A percentile compares a stretch with the other conserved stretches of the same genome.
Conservation (phyloP, 2,888 invertebrate species). For the Leucania comma region DNA sequence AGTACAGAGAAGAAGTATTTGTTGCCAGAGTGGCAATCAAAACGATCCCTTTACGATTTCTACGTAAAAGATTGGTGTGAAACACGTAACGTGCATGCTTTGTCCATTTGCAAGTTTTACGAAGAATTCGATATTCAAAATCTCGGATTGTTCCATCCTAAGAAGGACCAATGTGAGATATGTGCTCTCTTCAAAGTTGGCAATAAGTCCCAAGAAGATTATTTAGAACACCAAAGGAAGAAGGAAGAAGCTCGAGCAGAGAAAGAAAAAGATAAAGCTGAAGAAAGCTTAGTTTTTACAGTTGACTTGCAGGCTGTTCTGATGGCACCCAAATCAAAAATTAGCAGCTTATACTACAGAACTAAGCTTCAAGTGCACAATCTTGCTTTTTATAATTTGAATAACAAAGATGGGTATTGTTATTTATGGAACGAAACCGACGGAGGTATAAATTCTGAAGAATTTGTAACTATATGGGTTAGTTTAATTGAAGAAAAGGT, state of each 20-base stretch:
- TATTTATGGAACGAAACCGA: background rate
- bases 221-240: background rate
- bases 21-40: background rate
- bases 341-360: conserved; percentile 1
- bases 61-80: conserved; percentile 31
- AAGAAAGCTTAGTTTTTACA: background rate
- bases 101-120: conserved; percentile 13
- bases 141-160: too few relatives aligned
- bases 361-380: background rate
- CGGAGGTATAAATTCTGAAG: too few relatives aligned
- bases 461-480: background rate
- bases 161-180: background rate
- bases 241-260: background rate
- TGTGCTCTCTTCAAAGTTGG: too few relatives aligned
- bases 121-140: background rate
- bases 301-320: conserved; percentile 6
- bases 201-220: too few relatives aligned
- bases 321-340: conserved; percentile 1
- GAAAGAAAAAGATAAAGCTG: background rate
- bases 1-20: background rate
- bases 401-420: background rate
- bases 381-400: background rate
- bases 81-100: conserved; percentile 14
- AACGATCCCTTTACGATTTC: conserved; percentile 27
- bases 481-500: background rate